Conservation (phyloP, 2,888 invertebrate species). For the Pecten maximus region DNA sequence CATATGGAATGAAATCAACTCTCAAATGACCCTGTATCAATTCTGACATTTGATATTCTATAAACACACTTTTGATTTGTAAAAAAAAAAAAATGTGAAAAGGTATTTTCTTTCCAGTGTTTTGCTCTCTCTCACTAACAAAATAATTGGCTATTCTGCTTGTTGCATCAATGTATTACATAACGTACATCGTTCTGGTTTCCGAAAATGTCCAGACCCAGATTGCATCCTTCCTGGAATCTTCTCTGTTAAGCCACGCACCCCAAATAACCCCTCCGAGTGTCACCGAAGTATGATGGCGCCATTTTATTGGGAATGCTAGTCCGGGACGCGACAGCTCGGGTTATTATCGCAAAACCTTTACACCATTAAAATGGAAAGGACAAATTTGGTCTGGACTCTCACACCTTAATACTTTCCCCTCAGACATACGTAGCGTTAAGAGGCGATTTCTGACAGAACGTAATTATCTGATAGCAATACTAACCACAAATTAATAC, state of each 20-base stretch:
- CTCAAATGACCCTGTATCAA: too few relatives aligned
- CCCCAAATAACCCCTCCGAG: background rate
- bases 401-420: background rate
- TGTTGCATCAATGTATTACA: too few relatives aligned
- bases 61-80: too few relatives aligned
- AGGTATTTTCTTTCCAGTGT: too few relatives aligned
- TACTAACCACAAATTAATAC: background rate
- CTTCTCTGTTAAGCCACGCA: background rate
- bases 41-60: too few relatives aligned
- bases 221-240: background rate
- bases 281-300: background rate
- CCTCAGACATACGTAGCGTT: background rate
- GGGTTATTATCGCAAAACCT: background rate
- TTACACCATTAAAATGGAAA: background rate
- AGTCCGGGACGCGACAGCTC: background rate
- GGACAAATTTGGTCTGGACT: background rate
- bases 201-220: background rate
- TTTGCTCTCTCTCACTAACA: too few relatives aligned
- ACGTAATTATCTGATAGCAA: background rate
- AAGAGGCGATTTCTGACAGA: background rate
- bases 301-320: background rate
- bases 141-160: too few relatives aligned
- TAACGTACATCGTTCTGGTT: too few relatives aligned
- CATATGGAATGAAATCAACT: too few relatives aligned
- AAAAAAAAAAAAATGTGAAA: too few relatives aligned